Percentiles rank a stretch among this genome's conserved stretches.
phyloP scores from a whole-genome alignment of 2,888 invertebrate genomes.

The Augiades crinisus region DNA sequence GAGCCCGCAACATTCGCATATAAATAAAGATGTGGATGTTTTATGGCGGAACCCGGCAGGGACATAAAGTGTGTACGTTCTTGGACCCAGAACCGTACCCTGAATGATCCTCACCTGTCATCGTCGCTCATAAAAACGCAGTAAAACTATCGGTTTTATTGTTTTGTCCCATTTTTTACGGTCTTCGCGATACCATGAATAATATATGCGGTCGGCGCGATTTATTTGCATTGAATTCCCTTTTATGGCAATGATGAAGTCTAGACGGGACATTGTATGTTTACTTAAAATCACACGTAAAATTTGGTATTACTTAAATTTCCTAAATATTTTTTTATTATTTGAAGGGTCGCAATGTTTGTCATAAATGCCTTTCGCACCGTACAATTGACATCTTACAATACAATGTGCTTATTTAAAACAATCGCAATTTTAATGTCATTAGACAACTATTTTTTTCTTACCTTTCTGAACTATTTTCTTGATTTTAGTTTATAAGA shows the following conservation, averaged over 20 bases:
- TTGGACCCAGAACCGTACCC: constrained; percentile 23
- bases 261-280: constrained; percentile 7
- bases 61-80: constrained; percentile 19
- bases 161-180: constrained; percentile 55
- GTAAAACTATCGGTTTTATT: constrained; percentile 69
- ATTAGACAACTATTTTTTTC: too few relatives aligned
- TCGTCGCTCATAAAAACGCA: constrained; percentile 49
- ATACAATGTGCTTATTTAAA: too few relatives aligned
- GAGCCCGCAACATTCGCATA: constrained; percentile 2
- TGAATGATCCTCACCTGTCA: constrained; percentile 58
- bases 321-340: too few relatives aligned
- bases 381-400: too few relatives aligned
- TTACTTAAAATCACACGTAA: neutral
- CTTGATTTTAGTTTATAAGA: too few relatives aligned
- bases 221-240: constrained; percentile 11
- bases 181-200: constrained; percentile 49
- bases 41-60: constrained; percentile 24
- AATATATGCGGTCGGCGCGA: constrained; percentile 36
- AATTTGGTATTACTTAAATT: too few relatives aligned
- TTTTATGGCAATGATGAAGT: constrained; percentile 14
- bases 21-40: constrained; percentile 22
- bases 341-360: too few relatives aligned
- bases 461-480: too few relatives aligned
- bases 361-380: too few relatives aligned
- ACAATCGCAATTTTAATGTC: too few relatives aligned